phyloP scores from a whole-genome alignment of 2,888 invertebrate species.

The Harpalus rufipes region DNA sequence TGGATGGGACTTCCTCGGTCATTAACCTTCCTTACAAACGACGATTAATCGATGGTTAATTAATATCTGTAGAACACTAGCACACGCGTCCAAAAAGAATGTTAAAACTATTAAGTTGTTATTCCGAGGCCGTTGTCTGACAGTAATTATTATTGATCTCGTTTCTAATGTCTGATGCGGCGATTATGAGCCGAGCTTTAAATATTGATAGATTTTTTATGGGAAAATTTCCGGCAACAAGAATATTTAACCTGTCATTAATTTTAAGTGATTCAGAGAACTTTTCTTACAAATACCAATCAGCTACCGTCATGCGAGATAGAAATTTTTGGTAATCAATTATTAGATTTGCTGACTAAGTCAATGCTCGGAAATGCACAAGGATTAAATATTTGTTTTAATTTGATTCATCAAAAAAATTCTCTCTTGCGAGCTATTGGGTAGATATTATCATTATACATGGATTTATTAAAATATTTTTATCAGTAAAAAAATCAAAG shows the following conservation, averaged over 20 bases:
- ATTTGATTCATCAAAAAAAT: no score
- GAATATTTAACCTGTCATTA: conserved; percentile 64
- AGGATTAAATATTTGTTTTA: no score
- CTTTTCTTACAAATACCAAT: conserved; percentile 51
- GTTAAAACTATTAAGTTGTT: conserved; percentile 67
- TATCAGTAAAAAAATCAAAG: no score
- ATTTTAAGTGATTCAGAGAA: conserved; percentile 64
- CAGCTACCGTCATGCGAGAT: conserved; percentile 36
- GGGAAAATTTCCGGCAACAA: conserved; percentile 64
- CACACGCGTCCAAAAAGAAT: conserved; percentile 61
- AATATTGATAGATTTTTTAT: conserved; percentile 64
- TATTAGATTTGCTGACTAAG: not conserved
- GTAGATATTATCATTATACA: no score
- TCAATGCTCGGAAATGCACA: no score
- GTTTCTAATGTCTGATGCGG: conserved; percentile 65
- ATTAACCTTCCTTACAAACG: conserved; percentile 35
- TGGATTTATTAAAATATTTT: no score
- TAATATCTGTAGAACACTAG: conserved; percentile 58
- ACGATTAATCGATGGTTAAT: conserved; percentile 56
- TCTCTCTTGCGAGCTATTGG: no score
- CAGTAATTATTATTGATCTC: conserved; percentile 66
- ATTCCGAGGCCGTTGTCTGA: conserved; percentile 59
- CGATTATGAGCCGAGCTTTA: conserved; percentile 56
- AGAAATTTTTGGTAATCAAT: not conserved
- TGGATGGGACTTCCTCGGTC: not conserved